These are phyloP conservation scores for Colinus virginianus DNA, from an alignment of 2,113 vertebrate species.

Conservation along the genomic window DNA sequence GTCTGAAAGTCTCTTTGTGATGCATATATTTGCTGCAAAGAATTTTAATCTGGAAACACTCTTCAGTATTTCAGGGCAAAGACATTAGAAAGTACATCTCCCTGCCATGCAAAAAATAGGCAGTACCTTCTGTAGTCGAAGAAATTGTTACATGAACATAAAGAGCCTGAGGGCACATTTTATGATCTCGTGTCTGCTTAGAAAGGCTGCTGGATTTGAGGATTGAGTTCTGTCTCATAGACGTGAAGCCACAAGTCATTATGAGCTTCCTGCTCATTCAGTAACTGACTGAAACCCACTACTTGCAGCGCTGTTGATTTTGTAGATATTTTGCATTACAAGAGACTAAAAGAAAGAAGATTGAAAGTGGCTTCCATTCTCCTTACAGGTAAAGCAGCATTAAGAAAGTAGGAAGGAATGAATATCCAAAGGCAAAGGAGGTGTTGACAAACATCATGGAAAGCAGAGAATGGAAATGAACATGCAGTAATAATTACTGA, in stretches of 20 bases:
- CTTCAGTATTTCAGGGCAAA: neutral
- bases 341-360: neutral
- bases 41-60: neutral
- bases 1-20: neutral
- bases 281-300: fast-evolving
- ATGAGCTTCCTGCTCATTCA: conserved; percentile 27
- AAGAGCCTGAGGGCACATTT: neutral
- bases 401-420: neutral
- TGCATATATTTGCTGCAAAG: neutral
- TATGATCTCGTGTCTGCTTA: neutral
- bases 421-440: conserved; percentile 14
- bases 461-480: neutral
- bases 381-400: neutral
- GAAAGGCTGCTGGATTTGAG: neutral
- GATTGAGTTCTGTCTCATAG: neutral
- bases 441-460: neutral
- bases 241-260: neutral
- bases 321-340: neutral
- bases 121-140: neutral
- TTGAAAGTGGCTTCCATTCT: neutral
- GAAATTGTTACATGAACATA: neutral
- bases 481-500: neutral
- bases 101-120: fast-evolving
- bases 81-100: neutral
- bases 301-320: neutral